Conservation (phyloP, 2,797 vertebrate genomes). For the Sebastes umbrosus region DNA sequence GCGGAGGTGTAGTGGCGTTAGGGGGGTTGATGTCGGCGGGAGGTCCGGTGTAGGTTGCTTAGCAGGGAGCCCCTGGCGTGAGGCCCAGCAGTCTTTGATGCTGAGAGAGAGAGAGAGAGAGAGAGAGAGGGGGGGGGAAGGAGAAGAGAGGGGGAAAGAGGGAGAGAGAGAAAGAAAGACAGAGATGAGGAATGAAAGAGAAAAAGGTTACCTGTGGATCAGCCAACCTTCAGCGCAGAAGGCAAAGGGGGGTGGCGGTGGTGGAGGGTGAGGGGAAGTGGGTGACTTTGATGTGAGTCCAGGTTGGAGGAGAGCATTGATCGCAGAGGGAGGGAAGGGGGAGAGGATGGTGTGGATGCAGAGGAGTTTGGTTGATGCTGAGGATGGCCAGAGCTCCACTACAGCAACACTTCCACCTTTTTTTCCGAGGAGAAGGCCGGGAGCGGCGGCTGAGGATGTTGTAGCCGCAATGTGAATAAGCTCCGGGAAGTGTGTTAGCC, state of each 20-base stretch:
- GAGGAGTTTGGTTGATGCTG: conserved; percentile 50
- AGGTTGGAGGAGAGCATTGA: conserved; percentile 80
- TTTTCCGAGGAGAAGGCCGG: conserved; percentile 15
- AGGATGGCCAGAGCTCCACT: conserved; percentile 46
- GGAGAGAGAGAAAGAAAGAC: conserved; percentile 42
- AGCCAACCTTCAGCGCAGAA: conserved; percentile 70
- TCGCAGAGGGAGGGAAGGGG: conserved; percentile 49
- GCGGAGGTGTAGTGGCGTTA: conserved; percentile 50
- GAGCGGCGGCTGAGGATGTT: conserved; percentile 37
- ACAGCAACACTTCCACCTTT: conserved; percentile 50
- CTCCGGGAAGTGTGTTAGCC: conserved; percentile 60
- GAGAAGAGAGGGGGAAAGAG: conserved; percentile 1
- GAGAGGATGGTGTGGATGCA: conserved; percentile 32
- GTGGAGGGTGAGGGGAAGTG: conserved; percentile 24
- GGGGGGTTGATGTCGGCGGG: conserved; percentile 68
- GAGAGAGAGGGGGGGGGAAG: too few relatives aligned
- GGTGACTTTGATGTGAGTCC: conserved; percentile 79
- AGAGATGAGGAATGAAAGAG: conserved; percentile 76
- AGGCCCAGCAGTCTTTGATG: conserved; percentile 86
- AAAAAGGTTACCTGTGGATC: conserved; percentile 85
- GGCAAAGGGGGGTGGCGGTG: conserved; percentile 16
- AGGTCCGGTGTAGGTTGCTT: conserved; percentile 70
- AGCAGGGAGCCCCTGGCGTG: conserved; percentile 77
- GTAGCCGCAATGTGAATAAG: conserved; percentile 33
- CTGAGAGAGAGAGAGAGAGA: conserved; percentile 47